Base-by-base conservation (phyloP, 2,888 invertebrate genomes). In the Volucella zonaria region DNA sequence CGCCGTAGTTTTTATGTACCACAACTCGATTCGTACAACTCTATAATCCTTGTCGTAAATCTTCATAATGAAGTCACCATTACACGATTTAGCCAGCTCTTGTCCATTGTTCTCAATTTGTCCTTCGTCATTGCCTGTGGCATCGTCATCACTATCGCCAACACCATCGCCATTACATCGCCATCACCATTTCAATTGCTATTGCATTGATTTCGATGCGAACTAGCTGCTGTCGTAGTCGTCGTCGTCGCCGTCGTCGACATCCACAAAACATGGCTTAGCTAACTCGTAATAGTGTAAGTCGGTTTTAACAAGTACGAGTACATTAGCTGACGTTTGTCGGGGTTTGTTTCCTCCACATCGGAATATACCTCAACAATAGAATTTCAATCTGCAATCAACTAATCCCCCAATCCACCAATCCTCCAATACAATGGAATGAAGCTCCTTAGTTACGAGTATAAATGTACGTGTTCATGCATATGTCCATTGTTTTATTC, bases 21-120 rank as follows among this genome's bases (percentile, higher is more conserved):
- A 4, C 8, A 18, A 12, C 4, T 40, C 12, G 38, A 47, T 10
- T 11, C n/a, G 47, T 15, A 49, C 51, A 45, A 43, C n/a, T 9
- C 43, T 47, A 47, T 68, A 67, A 75, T 80, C 67, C 54, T 61
- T 38, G 79, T 58, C 74, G 74, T 80, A 74, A 79, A 79, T 67
- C 79, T 61, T 14, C 59, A 47, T 79, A 51, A 75, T 68, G 54
- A 62, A 80, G 56, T 64, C 49, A 43, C 62, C 62, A 45, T 80
- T 62, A 58, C 68, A 80, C 56, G 68, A 58, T 75, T 75, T 56
- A 64, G 67, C 56, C 54, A 47, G 49, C 70, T 47, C 38, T 8
- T 10, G 51, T 3, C 56, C 47, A 66, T 81, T 81, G 81, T 81
- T 71, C 70, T 64, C 31, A 70, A 52, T 52, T 4, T 31, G 64